phyloP scores from a whole-genome alignment of 2,888 invertebrate genomes.

The Lasioglossum morio region DNA sequence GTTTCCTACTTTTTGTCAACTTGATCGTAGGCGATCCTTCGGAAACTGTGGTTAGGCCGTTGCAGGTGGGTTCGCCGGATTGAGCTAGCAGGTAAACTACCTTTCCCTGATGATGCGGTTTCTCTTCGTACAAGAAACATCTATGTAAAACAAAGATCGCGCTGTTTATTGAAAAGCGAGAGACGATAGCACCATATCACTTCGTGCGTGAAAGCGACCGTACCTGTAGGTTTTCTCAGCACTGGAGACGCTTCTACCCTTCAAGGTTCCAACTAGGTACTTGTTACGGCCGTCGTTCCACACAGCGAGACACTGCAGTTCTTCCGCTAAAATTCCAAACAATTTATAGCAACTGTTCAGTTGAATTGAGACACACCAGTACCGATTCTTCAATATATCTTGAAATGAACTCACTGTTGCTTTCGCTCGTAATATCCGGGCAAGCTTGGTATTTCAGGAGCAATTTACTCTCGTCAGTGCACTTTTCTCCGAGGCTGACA shows the following conservation, averaged over 20 bases:
- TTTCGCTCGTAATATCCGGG: constrained; percentile 91
- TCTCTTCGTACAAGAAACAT: constrained; percentile 91
- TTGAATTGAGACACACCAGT: neutral
- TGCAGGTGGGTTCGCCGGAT: constrained; percentile 93
- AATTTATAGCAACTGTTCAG: neutral
- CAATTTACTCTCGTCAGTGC: constrained; percentile 93
- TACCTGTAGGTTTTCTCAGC: constrained; percentile 92
- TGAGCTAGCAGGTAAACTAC: constrained; percentile 90
- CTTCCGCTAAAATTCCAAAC: constrained; percentile 87
- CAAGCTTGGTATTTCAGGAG: constrained; percentile 94
- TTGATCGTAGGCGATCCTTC: constrained; percentile 93
- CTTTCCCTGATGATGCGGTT: constrained; percentile 81
- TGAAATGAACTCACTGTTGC: constrained; percentile 87
- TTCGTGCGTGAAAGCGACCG: neutral
- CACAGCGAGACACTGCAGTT: constrained; percentile 91
- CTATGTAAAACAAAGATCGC: constrained; percentile 79
- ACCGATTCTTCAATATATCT: neutral
- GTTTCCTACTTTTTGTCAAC: constrained; percentile 89
- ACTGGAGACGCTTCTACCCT: constrained; percentile 86
- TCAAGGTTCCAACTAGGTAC: constrained; percentile 91
- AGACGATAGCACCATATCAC: neutral
- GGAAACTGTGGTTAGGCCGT: constrained; percentile 90
- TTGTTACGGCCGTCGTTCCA: constrained; percentile 94
- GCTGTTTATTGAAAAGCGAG: neutral
- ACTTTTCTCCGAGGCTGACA: constrained; percentile 92